phyloP scores from a whole-genome alignment of 37 sponge, comb jelly and placozoan genomes.

The Chondrilla cf. caribensis region DNA sequence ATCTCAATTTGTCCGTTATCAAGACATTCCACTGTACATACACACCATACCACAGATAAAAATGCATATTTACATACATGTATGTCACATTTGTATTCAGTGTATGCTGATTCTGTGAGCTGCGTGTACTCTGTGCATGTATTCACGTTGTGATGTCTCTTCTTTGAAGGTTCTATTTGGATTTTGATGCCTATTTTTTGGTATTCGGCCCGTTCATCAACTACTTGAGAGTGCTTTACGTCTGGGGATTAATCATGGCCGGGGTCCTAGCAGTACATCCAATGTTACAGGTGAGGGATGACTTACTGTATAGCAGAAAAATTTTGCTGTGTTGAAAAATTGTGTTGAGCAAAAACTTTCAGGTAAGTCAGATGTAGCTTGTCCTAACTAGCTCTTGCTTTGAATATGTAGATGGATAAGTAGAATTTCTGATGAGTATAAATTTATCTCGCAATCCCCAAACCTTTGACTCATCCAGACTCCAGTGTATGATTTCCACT shows the following conservation, averaged over 20 bases:
- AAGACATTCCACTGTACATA: neutral
- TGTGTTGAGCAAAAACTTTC: no score
- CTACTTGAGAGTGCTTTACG: slow-evolving; percentile 27
- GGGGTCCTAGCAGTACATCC: slow-evolving; percentile 49
- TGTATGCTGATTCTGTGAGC: neutral
- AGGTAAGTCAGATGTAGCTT: no score
- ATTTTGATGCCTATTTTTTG: slow-evolving; percentile 42
- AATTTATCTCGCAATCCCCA: no score
- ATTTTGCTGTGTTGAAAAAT: no score
- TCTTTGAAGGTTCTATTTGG: slow-evolving; percentile 36
- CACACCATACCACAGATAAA: slow-evolving; percentile 14
- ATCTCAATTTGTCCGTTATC: no score
- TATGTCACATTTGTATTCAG: neutral
- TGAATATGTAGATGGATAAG: no score
- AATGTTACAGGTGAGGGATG: slow-evolving; percentile 31
- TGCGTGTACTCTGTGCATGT: neutral
- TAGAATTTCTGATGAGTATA: no score
- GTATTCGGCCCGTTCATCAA: slow-evolving; percentile 56
- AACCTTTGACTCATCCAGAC: no score
- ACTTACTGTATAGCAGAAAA: neutral
- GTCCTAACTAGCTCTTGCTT: no score
- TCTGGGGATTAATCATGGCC: slow-evolving; percentile 56
- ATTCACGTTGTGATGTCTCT: neutral
- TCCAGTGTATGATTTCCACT: no score
- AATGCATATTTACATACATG: neutral